phyloP scores from a whole-genome alignment of 2,888 invertebrate genomes.

The Polymixis lichenea region DNA sequence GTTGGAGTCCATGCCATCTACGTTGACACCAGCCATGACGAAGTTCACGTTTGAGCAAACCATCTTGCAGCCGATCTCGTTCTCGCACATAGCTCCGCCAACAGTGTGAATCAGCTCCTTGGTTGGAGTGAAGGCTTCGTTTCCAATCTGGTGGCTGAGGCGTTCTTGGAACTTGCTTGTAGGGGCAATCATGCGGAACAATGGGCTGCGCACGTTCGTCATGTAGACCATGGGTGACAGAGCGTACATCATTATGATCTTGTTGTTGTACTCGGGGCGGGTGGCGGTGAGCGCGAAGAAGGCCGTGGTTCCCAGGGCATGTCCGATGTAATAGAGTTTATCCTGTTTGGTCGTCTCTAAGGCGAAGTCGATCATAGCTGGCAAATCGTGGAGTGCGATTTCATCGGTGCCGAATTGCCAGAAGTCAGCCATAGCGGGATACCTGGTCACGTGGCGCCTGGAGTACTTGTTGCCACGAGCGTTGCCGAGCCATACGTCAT shows the following conservation, averaged over 20 bases:
- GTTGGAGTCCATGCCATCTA: slow-evolving; percentile 88
- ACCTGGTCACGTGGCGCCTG: slow-evolving; percentile 80
- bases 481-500: slow-evolving; percentile 88
- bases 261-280: slow-evolving; percentile 82
- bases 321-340: slow-evolving; percentile 84
- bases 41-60: slow-evolving; percentile 92
- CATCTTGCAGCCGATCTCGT: slow-evolving; percentile 82
- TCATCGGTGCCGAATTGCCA: slow-evolving; percentile 87
- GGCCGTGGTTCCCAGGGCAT: slow-evolving; percentile 81
- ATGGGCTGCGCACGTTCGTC: slow-evolving; percentile 83
- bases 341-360: slow-evolving; percentile 78
- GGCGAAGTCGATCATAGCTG: slow-evolving; percentile 85
- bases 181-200: slow-evolving; percentile 84
- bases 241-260: slow-evolving; percentile 83
- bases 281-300: slow-evolving; percentile 82
- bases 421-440: slow-evolving; percentile 81
- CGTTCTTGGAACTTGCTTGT: slow-evolving; percentile 75
- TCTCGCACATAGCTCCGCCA: slow-evolving; percentile 82
- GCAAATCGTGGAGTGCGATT: slow-evolving; percentile 84
- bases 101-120: slow-evolving; percentile 75
- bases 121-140: slow-evolving; percentile 80
- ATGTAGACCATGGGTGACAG: slow-evolving; percentile 87
- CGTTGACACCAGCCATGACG: slow-evolving; percentile 91
- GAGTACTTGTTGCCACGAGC: slow-evolving; percentile 85
- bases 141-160: slow-evolving; percentile 75